Evolutionary conservation across 1,140 invertebrate species (phyloP).

Genomic region (Diachasmimorpha longicaudata): DNA sequence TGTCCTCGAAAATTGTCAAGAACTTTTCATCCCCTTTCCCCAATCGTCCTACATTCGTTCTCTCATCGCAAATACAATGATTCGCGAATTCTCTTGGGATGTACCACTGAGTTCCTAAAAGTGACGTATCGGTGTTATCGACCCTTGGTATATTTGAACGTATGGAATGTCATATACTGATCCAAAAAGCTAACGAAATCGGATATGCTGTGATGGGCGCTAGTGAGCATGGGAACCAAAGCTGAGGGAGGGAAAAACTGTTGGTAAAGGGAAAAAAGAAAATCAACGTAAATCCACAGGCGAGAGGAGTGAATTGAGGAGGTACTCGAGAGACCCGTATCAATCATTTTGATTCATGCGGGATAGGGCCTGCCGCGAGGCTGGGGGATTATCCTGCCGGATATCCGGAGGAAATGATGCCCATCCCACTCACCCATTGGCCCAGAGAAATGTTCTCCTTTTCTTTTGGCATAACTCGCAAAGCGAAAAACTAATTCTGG

Average conservation of each 20-base stretch:
- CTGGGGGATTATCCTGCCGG: constrained; percentile 38
- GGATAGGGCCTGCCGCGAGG: constrained; percentile 27
- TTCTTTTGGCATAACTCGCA: background rate
- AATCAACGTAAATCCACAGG: constrained; percentile 3
- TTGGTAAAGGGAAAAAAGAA: constrained; percentile 9
- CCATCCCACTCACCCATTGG: background rate
- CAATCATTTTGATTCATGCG: constrained; percentile 43
- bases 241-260: background rate
- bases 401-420: constrained; percentile 30
- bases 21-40: background rate
- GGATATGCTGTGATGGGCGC: constrained; percentile 10
- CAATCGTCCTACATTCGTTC: background rate
- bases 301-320: constrained; percentile 10
- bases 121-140: background rate
- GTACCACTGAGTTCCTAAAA: background rate
- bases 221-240: background rate
- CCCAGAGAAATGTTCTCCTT: background rate
- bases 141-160: background rate
- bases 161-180: background rate
- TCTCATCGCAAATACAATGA: background rate
- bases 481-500: background rate
- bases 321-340: constrained; percentile 31
- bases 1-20: background rate
- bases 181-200: constrained; percentile 19
- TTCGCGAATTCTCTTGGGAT: background rate